Percentiles rank a stretch among this genome's conserved stretches.
These are phyloP conservation scores for Crenichthys baileyi DNA, from an alignment of 2,797 vertebrate species.

Conservation along the genomic window DNA sequence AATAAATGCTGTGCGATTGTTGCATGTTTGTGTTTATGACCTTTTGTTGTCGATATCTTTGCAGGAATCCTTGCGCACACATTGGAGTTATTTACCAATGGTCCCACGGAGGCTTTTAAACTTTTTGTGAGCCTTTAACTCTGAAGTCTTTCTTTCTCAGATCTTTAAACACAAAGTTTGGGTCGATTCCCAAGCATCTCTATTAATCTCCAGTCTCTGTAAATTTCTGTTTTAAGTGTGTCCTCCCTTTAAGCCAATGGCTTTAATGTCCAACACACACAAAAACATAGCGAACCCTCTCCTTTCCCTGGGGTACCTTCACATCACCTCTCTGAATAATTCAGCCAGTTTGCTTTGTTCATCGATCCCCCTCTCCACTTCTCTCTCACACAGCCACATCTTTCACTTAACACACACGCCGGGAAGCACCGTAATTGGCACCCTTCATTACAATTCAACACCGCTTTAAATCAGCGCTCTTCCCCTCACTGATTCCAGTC, in stretches of 20 bases:
- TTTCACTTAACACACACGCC: constrained; percentile 52
- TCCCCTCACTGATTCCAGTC: constrained; percentile 7
- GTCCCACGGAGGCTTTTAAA: constrained; percentile 33
- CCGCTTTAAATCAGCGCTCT: constrained; percentile 13
- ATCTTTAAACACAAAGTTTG: constrained; percentile 50
- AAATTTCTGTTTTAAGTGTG: constrained; percentile 53
- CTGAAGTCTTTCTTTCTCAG: constrained; percentile 21
- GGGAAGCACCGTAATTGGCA: constrained; percentile 7
- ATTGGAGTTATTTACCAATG: constrained; percentile 20
- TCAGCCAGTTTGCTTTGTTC: constrained; percentile 63
- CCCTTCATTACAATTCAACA: constrained; percentile 57
- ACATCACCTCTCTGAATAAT: constrained; percentile 72
- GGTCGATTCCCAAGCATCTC: constrained; percentile 37
- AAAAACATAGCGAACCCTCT: constrained; percentile 33
- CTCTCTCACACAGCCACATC: constrained; percentile 53
- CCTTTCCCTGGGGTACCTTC: constrained; percentile 39
- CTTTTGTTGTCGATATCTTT: constrained; percentile 14
- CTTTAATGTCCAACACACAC: constrained; percentile 33
- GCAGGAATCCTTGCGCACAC: constrained; percentile 7
- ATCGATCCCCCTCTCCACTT: constrained; percentile 59
- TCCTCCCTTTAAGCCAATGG: constrained; percentile 22
- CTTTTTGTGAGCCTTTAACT: constrained; percentile 33
- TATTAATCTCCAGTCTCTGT: constrained; percentile 45
- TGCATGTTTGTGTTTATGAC: constrained; percentile 5
- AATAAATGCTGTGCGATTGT: background rate